Conservation (phyloP, 1,140 invertebrate species). For the Eubasilissa regina region DNA sequence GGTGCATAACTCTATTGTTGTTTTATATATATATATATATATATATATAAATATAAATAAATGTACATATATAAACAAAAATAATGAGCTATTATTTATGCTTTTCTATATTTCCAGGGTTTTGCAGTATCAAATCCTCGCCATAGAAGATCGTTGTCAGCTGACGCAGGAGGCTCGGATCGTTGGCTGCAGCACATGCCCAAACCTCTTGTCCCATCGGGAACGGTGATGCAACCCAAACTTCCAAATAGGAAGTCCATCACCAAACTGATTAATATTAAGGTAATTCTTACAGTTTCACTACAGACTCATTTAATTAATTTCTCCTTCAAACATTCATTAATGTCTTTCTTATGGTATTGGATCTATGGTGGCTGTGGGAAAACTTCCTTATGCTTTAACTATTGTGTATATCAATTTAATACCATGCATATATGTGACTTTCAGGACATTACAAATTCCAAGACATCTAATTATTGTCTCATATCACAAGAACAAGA, state of each 20-base stretch:
- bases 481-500: conserved; percentile 93
- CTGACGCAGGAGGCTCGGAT: conserved; percentile 75
- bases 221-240: conserved; percentile 91
- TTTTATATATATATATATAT: no score
- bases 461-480: conserved; percentile 90
- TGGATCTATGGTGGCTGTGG: not conserved
- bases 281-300: conserved; percentile 59
- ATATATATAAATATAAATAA: no score
- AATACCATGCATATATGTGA: conserved; percentile 7
- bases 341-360: not conserved
- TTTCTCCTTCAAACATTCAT: no score
- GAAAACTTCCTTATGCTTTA: not conserved
- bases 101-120: conserved; percentile 67
- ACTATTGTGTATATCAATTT: not conserved
- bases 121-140: conserved; percentile 80
- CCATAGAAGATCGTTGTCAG: conserved; percentile 85
- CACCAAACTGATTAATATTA: conserved; percentile 81
- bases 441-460: conserved; percentile 77
- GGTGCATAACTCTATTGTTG: no score
- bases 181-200: conserved; percentile 93
- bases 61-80: no score
- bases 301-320: no score
- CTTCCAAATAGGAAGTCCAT: conserved; percentile 89
- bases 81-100: no score
- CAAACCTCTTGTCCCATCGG: conserved; percentile 78